A percentile compares a stretch with the other conserved stretches of the same genome.
These are phyloP conservation scores for Marronus borbonicus DNA, from an alignment of 2,888 invertebrate genomes.

Conservation along the genomic window DNA sequence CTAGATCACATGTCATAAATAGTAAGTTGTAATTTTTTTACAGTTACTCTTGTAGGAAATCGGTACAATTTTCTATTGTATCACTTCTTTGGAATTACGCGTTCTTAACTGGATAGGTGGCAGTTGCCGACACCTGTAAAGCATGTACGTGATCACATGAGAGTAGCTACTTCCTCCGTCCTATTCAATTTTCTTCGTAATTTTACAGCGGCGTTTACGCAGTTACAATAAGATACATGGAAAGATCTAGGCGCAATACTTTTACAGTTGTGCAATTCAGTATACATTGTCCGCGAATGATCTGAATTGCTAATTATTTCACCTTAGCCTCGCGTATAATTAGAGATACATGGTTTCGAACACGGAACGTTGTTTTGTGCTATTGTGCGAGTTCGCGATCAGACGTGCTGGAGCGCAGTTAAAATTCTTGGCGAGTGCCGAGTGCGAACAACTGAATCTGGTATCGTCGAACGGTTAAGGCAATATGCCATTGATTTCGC, in stretches of 20 bases:
- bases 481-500: slow-evolving; percentile 9
- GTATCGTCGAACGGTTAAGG: neutral
- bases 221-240: slow-evolving; percentile 19
- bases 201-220: slow-evolving; percentile 27
- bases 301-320: slow-evolving; percentile 37
- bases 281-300: slow-evolving; percentile 13
- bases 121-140: slow-evolving; percentile 24
- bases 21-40: neutral
- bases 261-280: slow-evolving; percentile 17
- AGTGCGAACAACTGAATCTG: slow-evolving; percentile 6
- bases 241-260: slow-evolving; percentile 10
- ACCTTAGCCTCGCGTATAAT: slow-evolving; percentile 22
- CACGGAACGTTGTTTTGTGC: slow-evolving; percentile 1
- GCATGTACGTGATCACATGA: slow-evolving; percentile 10
- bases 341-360: slow-evolving; percentile 30
- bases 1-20: neutral
- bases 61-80: slow-evolving; percentile 2
- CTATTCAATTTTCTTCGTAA: slow-evolving; percentile 25
- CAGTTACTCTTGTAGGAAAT: neutral
- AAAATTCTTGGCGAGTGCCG: slow-evolving; percentile 7
- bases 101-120: slow-evolving; percentile 9
- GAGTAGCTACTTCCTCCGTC: slow-evolving; percentile 10
- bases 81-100: neutral
- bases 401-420: neutral
- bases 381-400: slow-evolving; percentile 1